Base-by-base conservation (phyloP, 2,888 invertebrate species). In the Pterostichus niger region DNA sequence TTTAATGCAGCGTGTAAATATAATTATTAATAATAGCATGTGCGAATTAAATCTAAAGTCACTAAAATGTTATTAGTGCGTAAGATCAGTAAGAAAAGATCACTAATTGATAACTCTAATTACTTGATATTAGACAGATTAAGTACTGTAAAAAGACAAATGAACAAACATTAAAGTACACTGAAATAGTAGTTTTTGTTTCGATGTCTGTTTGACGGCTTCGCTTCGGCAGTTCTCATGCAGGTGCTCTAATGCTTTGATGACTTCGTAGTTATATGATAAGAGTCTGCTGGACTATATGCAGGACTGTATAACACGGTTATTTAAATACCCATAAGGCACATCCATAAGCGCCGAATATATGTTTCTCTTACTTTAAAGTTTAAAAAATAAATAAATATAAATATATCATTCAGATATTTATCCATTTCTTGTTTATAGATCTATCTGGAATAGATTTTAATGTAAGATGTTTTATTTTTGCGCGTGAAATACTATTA, bases 201-300 rank as follows among this genome's bases (percentile, higher is more conserved):
- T 40, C 40, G 40, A 52, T 6, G 52, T n/a, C 75, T 76, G 54
- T 54, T 75, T 6, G 52, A n/a, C 44, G 13, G 82, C 76, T 82
- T 54, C 61, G 82, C 59, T 82, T 76, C 82, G 75, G 82, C 82
- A 61, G 44, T 33, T 82, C 9, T 49, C 31, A 17, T 54, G 82
- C 82, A 82, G 82, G 82, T 82, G 82, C 75, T 82, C 46, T n/a
- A 61, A 82, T 82, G 82, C 75, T 73, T 75, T n/a, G 82, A 82
- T 82, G 82, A 82, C 82, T 82, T 61, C 59, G 44, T 54, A 59
- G 49, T 40, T 61, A 24, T n/a, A 15, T 11, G 4, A 9, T 13
- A 56, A 15, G 15, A 17, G 40, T 46, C 81, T 33, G 5, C 4
- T 6, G 81, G 17, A 7, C 81, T 81, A 11, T 33, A 73, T 73